These are phyloP conservation scores for Meiosimyza platycephala DNA, from an alignment of 2,888 invertebrate species.

Conservation along the genomic window DNA sequence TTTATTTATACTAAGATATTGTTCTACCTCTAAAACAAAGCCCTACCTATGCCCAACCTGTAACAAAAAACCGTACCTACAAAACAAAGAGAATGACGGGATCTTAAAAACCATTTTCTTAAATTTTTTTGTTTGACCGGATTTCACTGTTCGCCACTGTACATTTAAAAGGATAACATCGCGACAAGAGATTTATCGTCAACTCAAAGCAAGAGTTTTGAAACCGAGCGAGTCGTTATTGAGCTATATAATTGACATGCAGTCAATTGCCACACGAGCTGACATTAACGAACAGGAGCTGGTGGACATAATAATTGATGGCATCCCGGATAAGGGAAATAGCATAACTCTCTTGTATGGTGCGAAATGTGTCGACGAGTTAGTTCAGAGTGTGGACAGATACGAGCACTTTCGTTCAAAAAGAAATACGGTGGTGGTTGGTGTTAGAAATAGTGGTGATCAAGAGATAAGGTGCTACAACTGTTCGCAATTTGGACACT, in stretches of 20 bases:
- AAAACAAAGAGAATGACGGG: too few species aligned
- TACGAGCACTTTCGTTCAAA: neutral
- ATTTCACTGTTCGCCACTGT: too few species aligned
- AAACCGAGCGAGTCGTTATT: slow-evolving; percentile 20
- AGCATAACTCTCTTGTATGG: neutral
- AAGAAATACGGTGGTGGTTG: neutral
- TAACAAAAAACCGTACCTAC: too few species aligned
- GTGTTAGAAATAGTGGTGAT: neutral
- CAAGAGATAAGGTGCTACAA: slow-evolving; percentile 21
- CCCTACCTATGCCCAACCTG: too few species aligned
- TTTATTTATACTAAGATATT: too few species aligned
- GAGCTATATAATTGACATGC: slow-evolving; percentile 27
- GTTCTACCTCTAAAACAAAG: too few species aligned
- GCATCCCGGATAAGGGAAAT: neutral
- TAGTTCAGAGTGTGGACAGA: neutral
- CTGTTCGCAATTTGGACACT: slow-evolving; percentile 28
- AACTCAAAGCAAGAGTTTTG: neutral
- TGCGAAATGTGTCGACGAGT: neutral
- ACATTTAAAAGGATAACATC: slow-evolving; percentile 6
- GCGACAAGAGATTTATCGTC: slow-evolving; percentile 25
- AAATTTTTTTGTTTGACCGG: too few species aligned
- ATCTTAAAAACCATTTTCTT: too few species aligned
- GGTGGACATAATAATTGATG: slow-evolving; percentile 23
- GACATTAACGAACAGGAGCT: slow-evolving; percentile 13
- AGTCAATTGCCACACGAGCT: slow-evolving; percentile 9